Evolutionary conservation across 2,113 vertebrate genomes (phyloP).

Genomic region (Ginglymostoma cirratum): DNA sequence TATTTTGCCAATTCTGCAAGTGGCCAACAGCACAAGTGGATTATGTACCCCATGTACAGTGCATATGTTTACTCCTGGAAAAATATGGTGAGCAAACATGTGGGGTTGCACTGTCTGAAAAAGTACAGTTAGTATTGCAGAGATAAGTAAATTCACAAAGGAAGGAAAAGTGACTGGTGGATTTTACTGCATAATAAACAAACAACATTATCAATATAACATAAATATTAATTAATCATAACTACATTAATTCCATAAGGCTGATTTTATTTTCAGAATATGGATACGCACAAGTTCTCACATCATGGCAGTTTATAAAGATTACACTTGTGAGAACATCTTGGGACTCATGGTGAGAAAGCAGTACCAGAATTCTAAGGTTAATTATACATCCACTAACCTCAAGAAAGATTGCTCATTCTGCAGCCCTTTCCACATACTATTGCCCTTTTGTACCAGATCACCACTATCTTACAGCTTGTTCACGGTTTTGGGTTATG

Average conservation of each 20-base stretch:
- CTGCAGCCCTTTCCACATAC: conserved; percentile 54
- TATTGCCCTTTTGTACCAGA: conserved; percentile 47
- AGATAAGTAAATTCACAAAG: no score
- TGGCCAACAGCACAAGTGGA: no score
- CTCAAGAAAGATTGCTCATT: conserved; percentile 64
- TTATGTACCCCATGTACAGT: no score
- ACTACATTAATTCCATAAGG: not conserved
- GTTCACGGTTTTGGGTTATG: conserved; percentile 39
- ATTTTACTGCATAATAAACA: not conserved
- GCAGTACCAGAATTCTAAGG: conserved; percentile 58
- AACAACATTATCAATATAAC: not conserved
- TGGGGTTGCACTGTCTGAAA: no score
- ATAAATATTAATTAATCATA: conserved; percentile 12
- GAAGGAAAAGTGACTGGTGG: no score
- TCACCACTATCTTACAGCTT: not conserved
- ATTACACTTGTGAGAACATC: conserved; percentile 47
- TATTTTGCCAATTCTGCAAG: no score
- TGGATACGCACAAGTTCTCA: conserved; percentile 29
- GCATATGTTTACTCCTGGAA: no score
- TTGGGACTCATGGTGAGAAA: conserved; percentile 44
- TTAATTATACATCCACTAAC: conserved; percentile 60
- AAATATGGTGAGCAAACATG: no score
- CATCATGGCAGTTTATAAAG: conserved; percentile 66
- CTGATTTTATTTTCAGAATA: not conserved
- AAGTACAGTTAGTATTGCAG: no score